Base-by-base conservation (phyloP, 1,140 invertebrate genomes). In the Scaptodrosophila lebanonensis region DNA sequence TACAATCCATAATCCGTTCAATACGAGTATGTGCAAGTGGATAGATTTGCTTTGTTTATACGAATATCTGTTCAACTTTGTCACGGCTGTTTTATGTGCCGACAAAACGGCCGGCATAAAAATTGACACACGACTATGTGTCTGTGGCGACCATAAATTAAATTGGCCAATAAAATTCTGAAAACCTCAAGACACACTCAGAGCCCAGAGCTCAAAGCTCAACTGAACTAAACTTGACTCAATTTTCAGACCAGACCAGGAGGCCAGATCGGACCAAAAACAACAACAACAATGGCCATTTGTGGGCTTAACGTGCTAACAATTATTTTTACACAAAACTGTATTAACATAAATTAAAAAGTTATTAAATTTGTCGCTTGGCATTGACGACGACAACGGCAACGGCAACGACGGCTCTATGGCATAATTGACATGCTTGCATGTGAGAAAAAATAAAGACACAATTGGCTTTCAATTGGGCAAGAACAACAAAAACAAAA, bases 91-190 rank as follows among this genome's bases (percentile, higher is more conserved):
- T 52, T 27, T 50, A 45, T 33, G 51, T 32, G 44, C 44, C 49
- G 50, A 62, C 54, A 51, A 57, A 58, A 50, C 43, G 40, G 30
- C 51, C 7, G 54, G 35, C 11, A 30, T 18, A 60, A 45, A 59
- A 60, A 60, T 53, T 53, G 67, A 76, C 69, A 75, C 63, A 67
- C 75, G 61, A 53, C 38, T 27, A 9, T 35, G 39, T 60, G 38
- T 9, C 9, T 27, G 33, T 17, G 42, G 17, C 20, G 72, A 50
- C 67, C 67, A 82, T 82, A 82, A 82, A 82, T 82, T 82, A 65
- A 64, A 56, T 51, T 82, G 75, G 35, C 65, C 68, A 82, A 82
- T 82, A 82, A 82, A 82, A 70, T 82, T 79, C 75, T 70, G 56
- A 60, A 60, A 60, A 42, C 9, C 18, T 42, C 45, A 58, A 56